Evolutionary conservation across 2,113 vertebrate species (phyloP), one percentile per base, ranked within the genome.

Genomic region (Cairina moschata): DNA sequence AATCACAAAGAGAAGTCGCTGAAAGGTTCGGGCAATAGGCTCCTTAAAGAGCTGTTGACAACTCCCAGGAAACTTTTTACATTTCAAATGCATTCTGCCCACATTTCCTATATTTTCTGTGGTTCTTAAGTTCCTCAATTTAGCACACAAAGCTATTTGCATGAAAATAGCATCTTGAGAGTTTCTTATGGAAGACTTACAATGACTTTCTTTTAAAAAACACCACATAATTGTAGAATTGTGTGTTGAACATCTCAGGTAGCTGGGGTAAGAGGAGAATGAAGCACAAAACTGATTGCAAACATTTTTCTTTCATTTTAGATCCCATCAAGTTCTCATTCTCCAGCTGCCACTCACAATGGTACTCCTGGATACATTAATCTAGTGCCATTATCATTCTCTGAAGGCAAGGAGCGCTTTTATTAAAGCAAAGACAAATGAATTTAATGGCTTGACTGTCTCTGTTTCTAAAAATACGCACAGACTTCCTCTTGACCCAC

Each of bases 301-400:
- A 96, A 97, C 71, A 96, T 92, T 96, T 95, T 97, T 84, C 81
- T 93, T 92, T 87, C 93, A 93, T 89, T 94, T 95, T 69, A 87
- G 58, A 67, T 69, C 67, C 62, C 95, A 92, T 96, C 91, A 89
- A 84, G 83, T 77, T 92, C 96, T 96, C 77, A 90, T 82, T 94
- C 92, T 93, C 86, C 42, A 55, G 63, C 91, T 95, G 96, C 81
- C 91, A 91, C 86, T 96, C 91, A 96, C 73, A 85, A 55, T 31
- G 50, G 52, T 56, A 29, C 71, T 93, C 81, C 88, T 85, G 81
- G 88, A 85, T 76, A 73, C 88, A 52, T 81, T 95, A 91, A 95
- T 94, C 93, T 67, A 65, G 54, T 77, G 81, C 81, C 78, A 89
- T 96, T 92, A 91, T 82, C 83, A 83, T 58, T 44, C 95, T 89